Base-by-base conservation (phyloP, 2,797 vertebrate species). In the Salmo trutta region DNA sequence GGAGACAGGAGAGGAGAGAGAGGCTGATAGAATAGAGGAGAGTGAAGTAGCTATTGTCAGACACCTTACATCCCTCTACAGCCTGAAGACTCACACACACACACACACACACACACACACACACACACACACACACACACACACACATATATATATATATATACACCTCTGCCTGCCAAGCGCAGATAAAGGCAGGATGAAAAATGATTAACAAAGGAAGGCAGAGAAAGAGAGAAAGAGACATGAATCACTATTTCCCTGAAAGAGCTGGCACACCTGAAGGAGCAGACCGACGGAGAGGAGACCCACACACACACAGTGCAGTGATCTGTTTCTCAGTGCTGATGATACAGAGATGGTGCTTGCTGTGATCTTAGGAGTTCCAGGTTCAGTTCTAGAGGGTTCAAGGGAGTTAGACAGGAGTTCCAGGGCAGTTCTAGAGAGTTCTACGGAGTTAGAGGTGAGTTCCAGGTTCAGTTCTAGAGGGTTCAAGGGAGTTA, bases 161-260 rank as follows among this genome's bases (percentile, higher is more conserved):
- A 29, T 53, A 66, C 14, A 73, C 33, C 53, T 81, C 89, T 88
- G 93, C 88, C 90, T 93, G 91, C 90, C 91, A 93, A 88, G 88
- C 80, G 82, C 81, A 85, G 87, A 93, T 92, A 93, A 93, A 93
- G 89, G 81, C 79, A 76, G 87, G 90, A 92, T 91, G 91, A 88
- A 90, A 90, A 85, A 83, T 86, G 88, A 84, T 92, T 91, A 91
- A 85, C 86, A 93, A 90, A 84, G 82, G 86, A 92, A 91, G 87
- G 81, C 15, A 41, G 71, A 73, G 71, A 15, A 33, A 75, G 21
- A 27, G 19, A 85, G 88, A 85, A 87, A 86, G 83, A 84, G 74
- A 85, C 87, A 86, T 89, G 89, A 91, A 92, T 94, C 90, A 92
- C 87, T 91, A 90, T 88, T 90, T 90, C 81, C 87, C 90, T 85